A percentile compares a stretch with the other conserved stretches of the same genome.
phyloP scores from a whole-genome alignment of 35 echinoderm and acorn worm species.

The Apostichopus californicus region DNA sequence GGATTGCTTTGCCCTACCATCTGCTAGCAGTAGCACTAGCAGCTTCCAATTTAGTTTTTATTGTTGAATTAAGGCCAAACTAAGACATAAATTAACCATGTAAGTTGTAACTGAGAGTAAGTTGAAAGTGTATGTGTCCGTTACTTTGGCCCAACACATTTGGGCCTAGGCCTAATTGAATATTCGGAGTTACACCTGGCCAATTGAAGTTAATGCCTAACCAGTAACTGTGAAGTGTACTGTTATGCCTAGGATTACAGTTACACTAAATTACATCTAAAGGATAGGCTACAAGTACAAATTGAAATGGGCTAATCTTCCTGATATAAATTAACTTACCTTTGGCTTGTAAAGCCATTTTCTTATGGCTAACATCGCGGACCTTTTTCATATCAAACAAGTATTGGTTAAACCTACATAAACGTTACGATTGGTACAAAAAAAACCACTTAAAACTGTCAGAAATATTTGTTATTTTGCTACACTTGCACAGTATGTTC shows the following conservation, averaged over 20 bases:
- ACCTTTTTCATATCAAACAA: background rate
- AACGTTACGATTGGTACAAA: background rate
- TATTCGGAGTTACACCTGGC: too few relatives aligned
- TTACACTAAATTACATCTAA: too few relatives aligned
- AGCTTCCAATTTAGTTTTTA: too few relatives aligned
- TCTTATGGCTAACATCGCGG: slow-evolving; percentile 69
- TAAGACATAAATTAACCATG: background rate
- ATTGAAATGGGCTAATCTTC: background rate
- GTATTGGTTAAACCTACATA: background rate
- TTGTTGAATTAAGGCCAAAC: too few relatives aligned
- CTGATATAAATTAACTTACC: slow-evolving; percentile 44
- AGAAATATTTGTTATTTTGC: background rate
- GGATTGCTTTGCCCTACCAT: too few relatives aligned
- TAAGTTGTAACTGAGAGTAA: background rate
- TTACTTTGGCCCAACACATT: background rate
- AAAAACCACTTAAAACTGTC: background rate
- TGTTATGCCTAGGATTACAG: too few relatives aligned
- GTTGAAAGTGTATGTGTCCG: background rate
- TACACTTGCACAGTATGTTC: background rate
- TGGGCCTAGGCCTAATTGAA: too few relatives aligned
- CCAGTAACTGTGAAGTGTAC: too few relatives aligned
- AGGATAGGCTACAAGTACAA: too few relatives aligned
- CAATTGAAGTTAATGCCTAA: too few relatives aligned
- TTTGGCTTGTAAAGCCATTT: slow-evolving; percentile 82
- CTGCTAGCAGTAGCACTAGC: too few relatives aligned